These are phyloP conservation scores for Lepetodrilus schrolli DNA, from an alignment of 2,888 invertebrate species.

Conservation along the genomic window DNA sequence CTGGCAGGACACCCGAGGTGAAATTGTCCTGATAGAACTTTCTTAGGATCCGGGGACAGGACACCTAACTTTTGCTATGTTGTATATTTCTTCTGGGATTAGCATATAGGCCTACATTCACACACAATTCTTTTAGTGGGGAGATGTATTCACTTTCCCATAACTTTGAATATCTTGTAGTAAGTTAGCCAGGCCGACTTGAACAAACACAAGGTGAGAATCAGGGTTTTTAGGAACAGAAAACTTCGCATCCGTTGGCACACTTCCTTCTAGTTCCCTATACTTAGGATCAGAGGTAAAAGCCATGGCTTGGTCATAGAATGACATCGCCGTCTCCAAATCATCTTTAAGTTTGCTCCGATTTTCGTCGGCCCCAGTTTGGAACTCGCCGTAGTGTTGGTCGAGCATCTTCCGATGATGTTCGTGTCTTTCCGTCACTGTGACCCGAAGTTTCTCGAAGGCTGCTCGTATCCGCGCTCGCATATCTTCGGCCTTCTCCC, in stretches of 20 bases:
- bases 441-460: neutral
- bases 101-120: no score
- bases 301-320: neutral
- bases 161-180: slow-evolving; percentile 7
- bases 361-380: neutral
- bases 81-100: no score
- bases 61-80: no score
- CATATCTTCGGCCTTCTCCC: neutral
- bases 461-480: neutral
- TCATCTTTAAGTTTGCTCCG: neutral
- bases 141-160: neutral
- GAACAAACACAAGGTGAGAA: slow-evolving; percentile 10
- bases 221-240: neutral
- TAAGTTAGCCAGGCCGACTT: slow-evolving; percentile 2
- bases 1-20: no score
- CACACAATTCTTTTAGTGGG: neutral
- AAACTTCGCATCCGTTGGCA: neutral
- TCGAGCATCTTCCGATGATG: neutral
- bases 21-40: no score
- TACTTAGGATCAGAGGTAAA: neutral
- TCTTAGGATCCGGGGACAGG: no score
- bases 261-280: neutral
- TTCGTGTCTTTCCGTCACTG: neutral
- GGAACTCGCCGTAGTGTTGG: slow-evolving; percentile 15
- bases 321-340: neutral